These are phyloP conservation scores for Ischnus inquisitorius DNA, from an alignment of 2,888 invertebrate genomes.

Conservation along the genomic window DNA sequence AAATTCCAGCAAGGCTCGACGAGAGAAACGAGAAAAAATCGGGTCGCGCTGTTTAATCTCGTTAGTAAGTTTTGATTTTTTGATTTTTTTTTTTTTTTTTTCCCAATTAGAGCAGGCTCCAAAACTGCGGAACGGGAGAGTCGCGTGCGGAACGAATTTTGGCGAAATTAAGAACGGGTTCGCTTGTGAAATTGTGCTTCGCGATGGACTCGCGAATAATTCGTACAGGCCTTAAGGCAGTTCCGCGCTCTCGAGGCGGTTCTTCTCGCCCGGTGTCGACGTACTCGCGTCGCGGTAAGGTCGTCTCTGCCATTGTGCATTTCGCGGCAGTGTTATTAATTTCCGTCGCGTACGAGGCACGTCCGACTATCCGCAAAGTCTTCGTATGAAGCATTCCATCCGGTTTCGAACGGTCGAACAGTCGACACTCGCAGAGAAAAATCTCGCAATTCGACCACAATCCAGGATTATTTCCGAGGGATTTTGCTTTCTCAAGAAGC, in stretches of 20 bases:
- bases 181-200: constrained; percentile 9
- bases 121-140: constrained; percentile 6
- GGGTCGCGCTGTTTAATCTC: neutral
- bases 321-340: constrained; percentile 56
- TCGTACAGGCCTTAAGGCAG: constrained; percentile 16
- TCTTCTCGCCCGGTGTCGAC: constrained; percentile 37
- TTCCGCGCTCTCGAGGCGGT: no score
- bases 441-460: no score
- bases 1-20: neutral
- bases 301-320: constrained; percentile 45
- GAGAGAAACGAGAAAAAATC: neutral
- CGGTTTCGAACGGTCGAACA: no score
- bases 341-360: constrained; percentile 48
- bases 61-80: no score
- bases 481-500: no score
- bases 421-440: no score
- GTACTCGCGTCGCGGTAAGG: constrained; percentile 45
- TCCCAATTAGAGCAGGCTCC: neutral
- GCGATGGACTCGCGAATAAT: constrained; percentile 37
- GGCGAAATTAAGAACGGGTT: neutral
- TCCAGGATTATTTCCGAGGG: no score
- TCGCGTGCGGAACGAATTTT: neutral
- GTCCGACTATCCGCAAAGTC: constrained; percentile 5
- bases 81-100: neutral
- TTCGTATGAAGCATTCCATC: no score